Base-by-base conservation (phyloP, 2,797 vertebrate species). In the Sebastes reedi region DNA sequence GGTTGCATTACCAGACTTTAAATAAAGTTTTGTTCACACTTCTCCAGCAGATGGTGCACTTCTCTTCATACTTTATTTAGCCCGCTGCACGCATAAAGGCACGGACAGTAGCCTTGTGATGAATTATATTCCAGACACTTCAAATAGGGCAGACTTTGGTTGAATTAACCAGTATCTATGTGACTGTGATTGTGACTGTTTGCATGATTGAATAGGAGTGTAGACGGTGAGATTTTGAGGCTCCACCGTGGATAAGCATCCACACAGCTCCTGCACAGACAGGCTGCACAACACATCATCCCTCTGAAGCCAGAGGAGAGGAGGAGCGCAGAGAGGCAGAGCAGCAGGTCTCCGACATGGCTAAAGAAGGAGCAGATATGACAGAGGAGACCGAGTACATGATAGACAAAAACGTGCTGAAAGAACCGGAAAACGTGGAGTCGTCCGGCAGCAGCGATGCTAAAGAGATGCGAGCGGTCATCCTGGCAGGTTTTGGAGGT, bases 401-500 rank as follows among this genome's bases (percentile, higher is more conserved):
- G 98, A 98, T 99, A 82, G 96, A 96, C 77, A 96, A 90, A 85
- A 95, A 95, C 18, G 90, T 88, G 12, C 93, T 90, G 32, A 96
- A 95, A 87, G 97, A 97, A 27, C 52, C 90, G 2, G 92, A 92
- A 27, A 92, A 80, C 90, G 88, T 84, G 66, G 92, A 95, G 18
- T 82, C 93, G 36, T 69, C 95, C 3, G 93, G 92, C 52, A 92
- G 92, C 52, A 96, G 97, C 72, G 42, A 46, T 46, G 88, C 96
- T 72, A 97, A 97, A 92, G 98, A 99, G 92, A 99, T 99, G 97
- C 96, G 98, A 80, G 97, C 97, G 39, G 98, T 99, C 90, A 86
- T 99, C 55, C 94, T 99, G 87, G 90, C 97, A 7, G 97, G 95
- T 60, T 99, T 99, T 72, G 98, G 98, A 25, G 98, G 98, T 77